Percentiles rank a stretch among this genome's conserved stretches.
These are phyloP conservation scores for Galbula dea DNA, from an alignment of 2,113 vertebrate genomes.

Conservation along the genomic window DNA sequence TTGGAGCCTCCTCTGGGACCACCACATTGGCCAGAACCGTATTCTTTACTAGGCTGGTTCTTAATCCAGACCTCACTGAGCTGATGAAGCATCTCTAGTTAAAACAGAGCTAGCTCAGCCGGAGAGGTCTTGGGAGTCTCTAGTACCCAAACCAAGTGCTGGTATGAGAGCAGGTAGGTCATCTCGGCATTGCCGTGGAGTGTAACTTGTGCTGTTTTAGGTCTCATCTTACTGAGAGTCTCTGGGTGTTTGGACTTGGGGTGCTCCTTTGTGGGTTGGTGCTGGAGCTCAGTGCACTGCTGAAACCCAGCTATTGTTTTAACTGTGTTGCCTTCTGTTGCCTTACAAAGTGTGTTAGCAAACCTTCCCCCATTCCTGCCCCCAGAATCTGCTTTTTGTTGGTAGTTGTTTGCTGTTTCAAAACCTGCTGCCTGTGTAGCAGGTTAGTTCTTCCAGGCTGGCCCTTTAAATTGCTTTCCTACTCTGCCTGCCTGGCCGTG, in stretches of 20 bases:
- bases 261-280: neutral
- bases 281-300: neutral
- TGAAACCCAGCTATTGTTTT: neutral
- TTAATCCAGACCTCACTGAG: neutral
- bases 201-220: neutral
- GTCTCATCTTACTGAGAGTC: neutral
- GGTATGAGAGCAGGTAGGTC: neutral
- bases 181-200: neutral
- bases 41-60: neutral
- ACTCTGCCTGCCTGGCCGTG: neutral
- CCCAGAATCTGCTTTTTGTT: neutral
- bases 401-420: neutral
- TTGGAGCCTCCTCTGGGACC: neutral
- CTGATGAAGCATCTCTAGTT: neutral
- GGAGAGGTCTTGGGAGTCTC: rapidly evolving
- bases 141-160: neutral
- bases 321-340: neutral
- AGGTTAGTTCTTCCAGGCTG: neutral
- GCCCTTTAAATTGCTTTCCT: conserved; percentile 28
- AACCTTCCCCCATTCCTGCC: neutral
- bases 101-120: neutral
- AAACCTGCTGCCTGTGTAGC: neutral
- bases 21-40: neutral
- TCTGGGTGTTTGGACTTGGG: neutral
- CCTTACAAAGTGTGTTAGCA: neutral